Base-by-base conservation (phyloP, 2,797 vertebrate genomes). In the Sebastes kiyomatsui region DNA sequence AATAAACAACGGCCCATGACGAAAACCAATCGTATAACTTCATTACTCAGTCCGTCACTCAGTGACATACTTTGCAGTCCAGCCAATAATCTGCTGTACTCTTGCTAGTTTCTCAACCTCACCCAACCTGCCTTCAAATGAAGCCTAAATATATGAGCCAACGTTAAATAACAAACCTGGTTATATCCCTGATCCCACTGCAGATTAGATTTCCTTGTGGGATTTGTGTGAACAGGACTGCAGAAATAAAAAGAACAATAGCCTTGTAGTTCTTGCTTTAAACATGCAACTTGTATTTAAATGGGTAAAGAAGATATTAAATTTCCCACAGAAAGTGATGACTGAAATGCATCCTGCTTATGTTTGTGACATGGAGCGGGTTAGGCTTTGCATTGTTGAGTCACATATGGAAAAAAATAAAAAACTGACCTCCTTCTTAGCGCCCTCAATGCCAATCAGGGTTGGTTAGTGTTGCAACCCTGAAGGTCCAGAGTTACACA, bases 381-480 rank as follows among this genome's bases (percentile, higher is more conserved):
- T 55, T 20, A 61, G 77, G 49, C 28, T 54, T 2, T 30, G 58
- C 52, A 74, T 70, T 77, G 61, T 66, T 83, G 55, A 80, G 73
- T 72, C 68, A 80, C 85, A 78, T 65, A 72, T 67, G 77, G 35
- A 2, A 38, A 38, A 38, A 38, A 38, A 13, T 5, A 13, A 58
- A 55, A 71, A 60, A 74, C 62, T 67, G n/a, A 61, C 67, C 84
- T 82, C 38, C 49, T 80, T 79, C 54, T 67, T 20, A 62, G 20
- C 35, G 72, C 38, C 58, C 49, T 80, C 35, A 11, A n/a, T 79
- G 65, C 28, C 65, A 87, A 46, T 35, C 42, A 18, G 65, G 59
- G 46, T 27, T 75, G 72, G 80, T 82, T 90, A 87, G 67, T 72
- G 74, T 88, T 88, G 83, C 77, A 85, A 65, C 61, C 87, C 85